Conservation (phyloP, 2,113 vertebrate genomes). For the Delphinus delphis region DNA sequence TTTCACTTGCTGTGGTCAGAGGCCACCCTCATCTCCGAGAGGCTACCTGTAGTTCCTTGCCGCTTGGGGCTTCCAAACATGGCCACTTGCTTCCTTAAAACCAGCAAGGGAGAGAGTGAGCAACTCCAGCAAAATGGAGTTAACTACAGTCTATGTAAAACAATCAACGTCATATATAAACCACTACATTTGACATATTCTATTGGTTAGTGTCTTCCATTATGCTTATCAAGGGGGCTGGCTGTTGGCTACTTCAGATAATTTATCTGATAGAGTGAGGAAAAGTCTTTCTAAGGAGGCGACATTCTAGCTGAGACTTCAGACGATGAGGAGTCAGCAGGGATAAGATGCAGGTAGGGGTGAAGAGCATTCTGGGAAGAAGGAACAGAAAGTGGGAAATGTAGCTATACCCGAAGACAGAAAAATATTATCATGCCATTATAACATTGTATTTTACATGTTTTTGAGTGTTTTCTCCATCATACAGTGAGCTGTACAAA, state of each 20-base stretch:
- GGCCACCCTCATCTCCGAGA: not conserved
- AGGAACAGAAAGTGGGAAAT: not conserved
- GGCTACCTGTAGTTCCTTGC: not conserved
- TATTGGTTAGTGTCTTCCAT: not conserved
- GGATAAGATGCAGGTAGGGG: not conserved
- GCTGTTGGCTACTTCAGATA: not conserved
- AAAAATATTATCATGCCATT: not conserved
- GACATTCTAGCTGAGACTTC: not conserved
- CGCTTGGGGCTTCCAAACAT: not conserved
- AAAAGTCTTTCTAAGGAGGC: not conserved
- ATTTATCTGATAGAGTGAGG: not conserved
- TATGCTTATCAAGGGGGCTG: not conserved
- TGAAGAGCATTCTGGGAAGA: not conserved
- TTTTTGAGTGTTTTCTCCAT: slow-evolving; percentile 22
- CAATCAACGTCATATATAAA: not conserved
- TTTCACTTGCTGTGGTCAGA: not conserved
- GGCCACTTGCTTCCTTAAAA: not conserved
- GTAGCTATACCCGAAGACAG: not conserved
- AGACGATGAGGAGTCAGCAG: not conserved
- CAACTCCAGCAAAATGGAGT: not conserved
- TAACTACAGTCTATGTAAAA: not conserved
- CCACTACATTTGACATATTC: not conserved
- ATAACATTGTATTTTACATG: not conserved
- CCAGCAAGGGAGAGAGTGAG: not conserved
- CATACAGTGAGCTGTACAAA: not conserved